A percentile compares a stretch with the other conserved stretches of the same genome.
These are phyloP conservation scores for Mamestra brassicae DNA, from an alignment of 2,888 invertebrate genomes.

Conservation along the genomic window DNA sequence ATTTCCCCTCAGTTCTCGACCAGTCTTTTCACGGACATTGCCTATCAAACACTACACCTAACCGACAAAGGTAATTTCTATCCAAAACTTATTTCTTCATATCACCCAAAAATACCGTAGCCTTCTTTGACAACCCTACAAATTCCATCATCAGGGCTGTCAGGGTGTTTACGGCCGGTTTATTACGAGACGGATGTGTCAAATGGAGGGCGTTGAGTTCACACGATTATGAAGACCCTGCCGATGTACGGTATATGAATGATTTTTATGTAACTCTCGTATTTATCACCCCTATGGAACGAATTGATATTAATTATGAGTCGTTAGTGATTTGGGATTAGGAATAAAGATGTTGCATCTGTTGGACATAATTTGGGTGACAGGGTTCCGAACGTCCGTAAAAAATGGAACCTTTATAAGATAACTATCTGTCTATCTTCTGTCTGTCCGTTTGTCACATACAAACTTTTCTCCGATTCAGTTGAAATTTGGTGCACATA, in stretches of 20 bases:
- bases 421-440: no score
- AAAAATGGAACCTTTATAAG: no score
- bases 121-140: slow-evolving; percentile 65
- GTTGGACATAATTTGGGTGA: not conserved
- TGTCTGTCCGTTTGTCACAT: no score
- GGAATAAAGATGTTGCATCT: slow-evolving; percentile 35
- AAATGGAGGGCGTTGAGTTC: slow-evolving; percentile 76
- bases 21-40: not conserved
- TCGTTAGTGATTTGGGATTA: slow-evolving; percentile 48
- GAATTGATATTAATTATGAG: slow-evolving; percentile 54
- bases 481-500: no score
- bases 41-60: not conserved
- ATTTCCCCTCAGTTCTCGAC: not conserved
- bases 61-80: not conserved
- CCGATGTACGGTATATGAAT: slow-evolving; percentile 49
- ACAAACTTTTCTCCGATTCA: no score
- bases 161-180: slow-evolving; percentile 67
- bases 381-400: no score
- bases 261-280: slow-evolving; percentile 39
- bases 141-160: slow-evolving; percentile 69
- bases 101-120: not conserved
- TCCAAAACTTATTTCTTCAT: no score
- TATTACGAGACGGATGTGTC: slow-evolving; percentile 82
- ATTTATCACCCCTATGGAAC: slow-evolving; percentile 47
- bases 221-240: slow-evolving; percentile 75